phyloP scores from a whole-genome alignment of 2,113 vertebrate genomes.

The Oreocharis arfaki region DNA sequence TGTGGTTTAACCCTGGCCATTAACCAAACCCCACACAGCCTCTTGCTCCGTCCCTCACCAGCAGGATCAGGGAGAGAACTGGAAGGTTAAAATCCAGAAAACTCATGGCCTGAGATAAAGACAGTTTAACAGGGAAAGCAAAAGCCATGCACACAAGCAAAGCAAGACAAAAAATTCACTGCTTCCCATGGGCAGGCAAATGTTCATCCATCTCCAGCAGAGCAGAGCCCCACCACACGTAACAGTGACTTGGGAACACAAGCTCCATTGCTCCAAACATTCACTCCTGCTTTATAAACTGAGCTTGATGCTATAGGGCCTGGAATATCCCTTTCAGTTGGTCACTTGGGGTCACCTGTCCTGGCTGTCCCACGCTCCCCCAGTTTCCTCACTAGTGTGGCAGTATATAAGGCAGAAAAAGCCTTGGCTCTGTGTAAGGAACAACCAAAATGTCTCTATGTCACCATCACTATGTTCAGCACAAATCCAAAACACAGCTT shows the following conservation, averaged over 20 bases:
- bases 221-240: neutral
- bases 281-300: neutral
- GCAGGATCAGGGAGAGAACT: neutral
- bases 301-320: neutral
- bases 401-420: neutral
- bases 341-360: neutral
- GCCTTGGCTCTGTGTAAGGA: neutral
- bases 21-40: neutral
- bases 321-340: neutral
- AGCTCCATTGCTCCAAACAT: neutral
- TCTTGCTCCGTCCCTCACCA: neutral
- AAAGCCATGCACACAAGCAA: neutral
- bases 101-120: neutral
- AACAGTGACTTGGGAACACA: neutral
- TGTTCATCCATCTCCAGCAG: neutral
- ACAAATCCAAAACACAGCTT: neutral
- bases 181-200: neutral
- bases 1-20: neutral
- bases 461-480: neutral
- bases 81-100: neutral
- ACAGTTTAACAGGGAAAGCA: neutral
- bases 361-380: neutral
- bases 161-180: neutral
- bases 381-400: rapidly evolving
- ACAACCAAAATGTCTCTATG: neutral